Conservation (phyloP, 2,113 vertebrate genomes). For the Neogale vison region DNA sequence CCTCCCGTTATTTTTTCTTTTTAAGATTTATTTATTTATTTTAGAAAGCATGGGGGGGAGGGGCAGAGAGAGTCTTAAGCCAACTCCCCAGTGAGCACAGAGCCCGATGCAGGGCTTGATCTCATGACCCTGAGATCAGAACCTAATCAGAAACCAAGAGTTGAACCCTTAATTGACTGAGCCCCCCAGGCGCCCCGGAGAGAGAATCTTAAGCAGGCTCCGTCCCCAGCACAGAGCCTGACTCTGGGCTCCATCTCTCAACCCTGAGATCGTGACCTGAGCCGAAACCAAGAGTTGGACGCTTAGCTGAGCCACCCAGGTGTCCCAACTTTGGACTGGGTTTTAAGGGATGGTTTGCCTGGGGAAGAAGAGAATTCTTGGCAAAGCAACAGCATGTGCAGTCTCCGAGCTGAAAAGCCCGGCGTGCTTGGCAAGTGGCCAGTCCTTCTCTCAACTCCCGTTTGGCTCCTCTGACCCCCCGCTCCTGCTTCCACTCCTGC, state of each 20-base stretch:
- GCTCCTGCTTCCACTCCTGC: background rate
- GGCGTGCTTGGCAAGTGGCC: background rate
- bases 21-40: background rate
- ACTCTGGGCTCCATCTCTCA: fast-evolving
- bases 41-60: background rate
- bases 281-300: background rate
- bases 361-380: background rate
- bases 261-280: background rate
- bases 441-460: fast-evolving
- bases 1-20: background rate
- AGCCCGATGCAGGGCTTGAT: too few relatives aligned
- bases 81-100: background rate
- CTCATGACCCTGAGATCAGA: too few relatives aligned
- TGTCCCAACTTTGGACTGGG: background rate
- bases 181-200: background rate
- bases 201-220: background rate
- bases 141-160: too few relatives aligned
- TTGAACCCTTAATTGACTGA: too few relatives aligned
- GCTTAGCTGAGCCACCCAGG: background rate
- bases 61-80: background rate
- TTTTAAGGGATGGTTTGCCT: background rate
- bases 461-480: fast-evolving
- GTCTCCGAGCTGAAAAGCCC: background rate
- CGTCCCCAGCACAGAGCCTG: background rate
- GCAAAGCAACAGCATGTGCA: fast-evolving